A percentile compares a stretch with the other conserved stretches of the same genome.
phyloP scores from a whole-genome alignment of 2,888 invertebrate species.

The Scaptomyza tumidula region DNA sequence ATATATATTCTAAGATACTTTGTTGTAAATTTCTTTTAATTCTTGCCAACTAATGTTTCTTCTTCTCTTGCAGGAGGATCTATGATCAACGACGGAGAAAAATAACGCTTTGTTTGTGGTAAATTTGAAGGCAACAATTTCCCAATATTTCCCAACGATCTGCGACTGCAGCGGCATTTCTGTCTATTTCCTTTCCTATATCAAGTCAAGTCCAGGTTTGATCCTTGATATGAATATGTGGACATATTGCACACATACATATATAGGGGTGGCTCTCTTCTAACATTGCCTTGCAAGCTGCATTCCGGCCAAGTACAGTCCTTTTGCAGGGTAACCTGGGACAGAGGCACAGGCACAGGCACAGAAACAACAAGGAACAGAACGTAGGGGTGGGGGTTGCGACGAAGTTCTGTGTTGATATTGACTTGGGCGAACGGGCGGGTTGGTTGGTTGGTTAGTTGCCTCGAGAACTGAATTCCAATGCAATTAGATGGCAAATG shows the following conservation, averaged over 20 bases:
- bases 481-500: conserved; percentile 64
- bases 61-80: conserved; percentile 80
- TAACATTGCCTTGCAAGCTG: conserved; percentile 66
- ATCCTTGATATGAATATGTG: conserved; percentile 38
- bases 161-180: conserved; percentile 51
- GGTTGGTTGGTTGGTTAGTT: conserved; percentile 28
- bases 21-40: not conserved
- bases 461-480: conserved; percentile 66
- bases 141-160: conserved; percentile 17
- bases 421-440: conserved; percentile 68
- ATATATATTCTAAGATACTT: conserved; percentile 8
- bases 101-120: conserved; percentile 83
- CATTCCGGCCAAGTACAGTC: conserved; percentile 66
- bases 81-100: conserved; percentile 83
- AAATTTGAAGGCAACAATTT: conserved; percentile 47
- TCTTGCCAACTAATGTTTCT: conserved; percentile 17
- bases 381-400: conserved; percentile 57
- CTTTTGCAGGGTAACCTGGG: conserved; percentile 21
- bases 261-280: conserved; percentile 66
- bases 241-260: conserved; percentile 23
- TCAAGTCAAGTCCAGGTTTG: conserved; percentile 56
- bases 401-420: conserved; percentile 57
- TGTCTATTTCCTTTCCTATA: conserved; percentile 11
- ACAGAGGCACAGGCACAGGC: conserved; percentile 23
- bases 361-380: conserved; percentile 13